These are phyloP conservation scores for Tupiocoris notatus DNA, from an alignment of 2,888 invertebrate species.

Conservation along the genomic window DNA sequence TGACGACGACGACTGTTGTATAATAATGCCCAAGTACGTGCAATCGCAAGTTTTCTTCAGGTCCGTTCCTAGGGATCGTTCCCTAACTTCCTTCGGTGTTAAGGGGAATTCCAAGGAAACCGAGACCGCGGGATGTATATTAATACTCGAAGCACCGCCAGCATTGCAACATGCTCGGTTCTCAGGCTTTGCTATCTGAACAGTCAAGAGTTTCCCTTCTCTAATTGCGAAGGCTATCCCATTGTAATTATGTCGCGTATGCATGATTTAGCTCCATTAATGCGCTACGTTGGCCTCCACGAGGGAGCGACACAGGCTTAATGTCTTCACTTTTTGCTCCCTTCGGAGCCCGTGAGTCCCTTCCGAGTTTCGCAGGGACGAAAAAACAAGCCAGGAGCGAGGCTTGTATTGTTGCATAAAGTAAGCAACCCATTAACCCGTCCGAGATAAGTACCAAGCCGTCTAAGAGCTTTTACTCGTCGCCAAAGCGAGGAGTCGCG, in stretches of 20 bases:
- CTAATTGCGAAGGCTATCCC: conserved; percentile 40
- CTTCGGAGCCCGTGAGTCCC: background rate
- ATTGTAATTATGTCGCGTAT: conserved; percentile 43
- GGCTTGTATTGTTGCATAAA: conserved; percentile 24
- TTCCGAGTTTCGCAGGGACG: conserved; percentile 7
- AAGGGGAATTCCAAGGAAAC: background rate
- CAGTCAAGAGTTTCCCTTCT: conserved; percentile 21
- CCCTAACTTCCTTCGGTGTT: conserved; percentile 21
- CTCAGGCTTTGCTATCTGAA: background rate
- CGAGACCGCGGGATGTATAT: conserved; percentile 7
- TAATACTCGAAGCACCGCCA: conserved; percentile 15
- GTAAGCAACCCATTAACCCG: conserved; percentile 3
- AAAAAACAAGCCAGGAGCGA: conserved; percentile 12
- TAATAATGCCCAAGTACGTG: conserved; percentile 16
- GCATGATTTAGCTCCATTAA: conserved; percentile 43
- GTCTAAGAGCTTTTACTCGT: background rate
- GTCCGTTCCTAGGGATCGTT: conserved; percentile 6
- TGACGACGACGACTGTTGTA: conserved; percentile 12
- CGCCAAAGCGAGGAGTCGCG: no score
- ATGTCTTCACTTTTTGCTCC: conserved; percentile 41
- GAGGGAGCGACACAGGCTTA: conserved; percentile 7
- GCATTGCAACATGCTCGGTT: background rate
- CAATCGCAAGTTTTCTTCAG: conserved; percentile 21
- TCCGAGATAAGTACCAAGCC: background rate
- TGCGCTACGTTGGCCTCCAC: conserved; percentile 20